Evolutionary conservation across 2,888 invertebrate genomes (phyloP).

Genomic region (Cephus spinipes): DNA sequence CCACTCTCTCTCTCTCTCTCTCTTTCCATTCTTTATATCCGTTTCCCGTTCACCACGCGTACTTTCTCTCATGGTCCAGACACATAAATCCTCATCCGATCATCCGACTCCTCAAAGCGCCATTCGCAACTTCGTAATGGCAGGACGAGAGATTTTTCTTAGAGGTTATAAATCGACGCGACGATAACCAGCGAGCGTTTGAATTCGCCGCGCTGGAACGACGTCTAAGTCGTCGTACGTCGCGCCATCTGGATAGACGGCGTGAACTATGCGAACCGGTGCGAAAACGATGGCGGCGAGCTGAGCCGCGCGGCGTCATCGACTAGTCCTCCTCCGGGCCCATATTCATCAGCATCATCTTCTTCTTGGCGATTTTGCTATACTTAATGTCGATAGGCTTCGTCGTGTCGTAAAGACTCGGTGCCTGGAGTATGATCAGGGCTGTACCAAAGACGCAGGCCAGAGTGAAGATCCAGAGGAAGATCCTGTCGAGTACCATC

Average conservation of each 20-base stretch:
- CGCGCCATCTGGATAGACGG: slow-evolving; percentile 5
- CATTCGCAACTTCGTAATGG: not conserved
- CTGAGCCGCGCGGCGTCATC: slow-evolving; percentile 51
- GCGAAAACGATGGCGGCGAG: slow-evolving; percentile 15
- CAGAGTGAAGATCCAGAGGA: slow-evolving; percentile 94
- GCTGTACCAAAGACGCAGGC: slow-evolving; percentile 93
- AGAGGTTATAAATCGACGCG: not conserved
- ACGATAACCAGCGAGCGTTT: not conserved
- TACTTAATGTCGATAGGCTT: slow-evolving; percentile 90
- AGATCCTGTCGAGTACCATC: slow-evolving; percentile 96
- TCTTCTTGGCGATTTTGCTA: slow-evolving; percentile 92
- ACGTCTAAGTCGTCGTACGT: slow-evolving; percentile 11
- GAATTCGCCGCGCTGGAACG: slow-evolving; percentile 2
- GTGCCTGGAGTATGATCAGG: slow-evolving; percentile 89
- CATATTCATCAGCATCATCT: slow-evolving; percentile 89
- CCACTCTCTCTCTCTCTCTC: not conserved
- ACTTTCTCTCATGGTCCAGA: not conserved
- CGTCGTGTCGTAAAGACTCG: slow-evolving; percentile 90
- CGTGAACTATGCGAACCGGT: slow-evolving; percentile 12
- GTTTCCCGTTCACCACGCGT: not conserved
- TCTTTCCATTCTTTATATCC: slow-evolving; percentile 11
- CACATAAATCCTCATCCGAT: not conserved
- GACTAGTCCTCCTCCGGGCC: slow-evolving; percentile 76
- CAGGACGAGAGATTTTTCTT: slow-evolving; percentile 3
- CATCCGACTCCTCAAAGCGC: not conserved